These are phyloP conservation scores for Mechanitis mazaeus DNA, from an alignment of 2,888 invertebrate species.

Conservation along the genomic window DNA sequence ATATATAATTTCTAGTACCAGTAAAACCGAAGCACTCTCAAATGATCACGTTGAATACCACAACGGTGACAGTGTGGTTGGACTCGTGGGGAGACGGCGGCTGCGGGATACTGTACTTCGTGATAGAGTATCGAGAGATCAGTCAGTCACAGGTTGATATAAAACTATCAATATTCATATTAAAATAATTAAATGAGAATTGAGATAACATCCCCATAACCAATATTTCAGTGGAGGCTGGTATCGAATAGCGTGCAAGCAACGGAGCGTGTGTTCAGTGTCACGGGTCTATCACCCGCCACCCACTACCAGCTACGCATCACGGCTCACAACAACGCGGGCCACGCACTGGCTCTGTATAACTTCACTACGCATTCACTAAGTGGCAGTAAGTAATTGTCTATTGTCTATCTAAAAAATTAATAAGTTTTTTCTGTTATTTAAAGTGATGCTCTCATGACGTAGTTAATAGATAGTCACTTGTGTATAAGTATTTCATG, in stretches of 20 bases:
- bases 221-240: constrained; percentile 80
- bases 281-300: constrained; percentile 85
- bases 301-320: constrained; percentile 85
- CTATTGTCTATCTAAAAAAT: too few relatives aligned
- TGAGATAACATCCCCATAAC: not conserved
- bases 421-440: not conserved
- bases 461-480: too few relatives aligned
- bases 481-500: too few relatives aligned
- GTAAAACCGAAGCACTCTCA: constrained; percentile 87
- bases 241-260: constrained; percentile 89
- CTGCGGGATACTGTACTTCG: constrained; percentile 90
- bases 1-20: constrained; percentile 74
- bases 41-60: constrained; percentile 89
- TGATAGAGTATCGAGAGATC: constrained; percentile 85
- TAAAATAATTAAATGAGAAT: not conserved
- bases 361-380: constrained; percentile 89
- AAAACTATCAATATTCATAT: not conserved
- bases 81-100: constrained; percentile 94
- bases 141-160: constrained; percentile 72
- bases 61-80: constrained; percentile 90
- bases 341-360: constrained; percentile 87
- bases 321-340: constrained; percentile 91
- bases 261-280: constrained; percentile 87
- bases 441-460: too few relatives aligned
- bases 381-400: constrained; percentile 82